Base-by-base conservation (phyloP, 2,888 invertebrate genomes). In the Drosophila parthenogenetica region DNA sequence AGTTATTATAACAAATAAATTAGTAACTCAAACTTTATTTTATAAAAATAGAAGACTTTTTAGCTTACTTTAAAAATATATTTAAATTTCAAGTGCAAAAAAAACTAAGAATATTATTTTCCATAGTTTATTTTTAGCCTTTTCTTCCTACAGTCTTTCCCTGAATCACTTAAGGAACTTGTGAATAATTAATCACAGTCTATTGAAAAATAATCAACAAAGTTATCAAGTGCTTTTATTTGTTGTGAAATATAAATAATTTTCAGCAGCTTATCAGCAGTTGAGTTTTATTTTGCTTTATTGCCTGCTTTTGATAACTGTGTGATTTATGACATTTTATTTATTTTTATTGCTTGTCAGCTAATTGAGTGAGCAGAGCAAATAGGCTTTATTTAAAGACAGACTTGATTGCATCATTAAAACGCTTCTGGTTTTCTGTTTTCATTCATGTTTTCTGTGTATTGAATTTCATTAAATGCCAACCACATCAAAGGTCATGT, bases 201-300 rank as follows among this genome's bases (percentile, higher is more conserved):
- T 29, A 7, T 29, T 29, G 29, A 29, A 29, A 35, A 35, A 35
- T 35, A 13, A 35, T 35, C 13, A 35, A 13, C 35, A 35, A 13
- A 11, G 13, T 35, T 35, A 13, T 35, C 35, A 35, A 35, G 13
- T 5, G 29, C 8, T 29, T 29, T 29, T 5, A 8, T 25, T 25
- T 14, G 3, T 14, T 14, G 25, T 14, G 10, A 29, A 7, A 10
- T 46, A 29, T 25, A 11, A 32, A 32, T 48, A 32, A 17, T 16
- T 16, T 48, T 16, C 16, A 48, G n/a, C 10, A 35, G 49, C 73
- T 55, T 55, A 71, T 71, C 60, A 73, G 65, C 13, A 39, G n/a
- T 3, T 43, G 29, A 8, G 3, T 17, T 40, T 45, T 35, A 25
- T 5, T 29, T 3, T 32, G n/a, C 3, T 19, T 8, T 17, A 22